phyloP scores from a whole-genome alignment of 1,140 invertebrate species.

The Papilio machaon region DNA sequence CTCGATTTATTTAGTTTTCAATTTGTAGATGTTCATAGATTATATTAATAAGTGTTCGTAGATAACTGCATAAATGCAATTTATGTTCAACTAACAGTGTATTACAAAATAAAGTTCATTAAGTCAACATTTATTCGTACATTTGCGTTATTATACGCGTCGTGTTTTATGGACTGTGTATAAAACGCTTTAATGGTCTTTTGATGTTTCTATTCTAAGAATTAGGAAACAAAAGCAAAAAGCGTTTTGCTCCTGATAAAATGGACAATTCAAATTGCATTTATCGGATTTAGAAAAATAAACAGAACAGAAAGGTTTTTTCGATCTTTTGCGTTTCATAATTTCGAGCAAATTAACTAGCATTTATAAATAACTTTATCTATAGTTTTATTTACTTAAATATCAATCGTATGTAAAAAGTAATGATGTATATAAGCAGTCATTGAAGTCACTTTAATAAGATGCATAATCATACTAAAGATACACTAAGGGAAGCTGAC shows the following conservation, averaged over 20 bases:
- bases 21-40: too few relatives aligned
- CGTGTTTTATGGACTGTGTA: constrained; percentile 31
- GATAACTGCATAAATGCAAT: not conserved
- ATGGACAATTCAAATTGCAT: constrained; percentile 11
- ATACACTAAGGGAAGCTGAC: too few relatives aligned
- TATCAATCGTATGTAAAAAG: too few relatives aligned
- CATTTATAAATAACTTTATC: too few relatives aligned
- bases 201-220: constrained; percentile 37
- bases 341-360: not conserved
- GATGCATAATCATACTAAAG: too few relatives aligned
- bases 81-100: not conserved
- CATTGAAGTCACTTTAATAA: too few relatives aligned
- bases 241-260: not conserved
- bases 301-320: constrained; percentile 19
- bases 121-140: not conserved
- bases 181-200: constrained; percentile 33
- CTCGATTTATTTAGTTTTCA: too few relatives aligned
- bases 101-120: constrained; percentile 13
- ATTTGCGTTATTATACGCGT: constrained; percentile 9
- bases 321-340: not conserved
- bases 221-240: constrained; percentile 11
- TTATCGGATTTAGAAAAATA: constrained; percentile 27
- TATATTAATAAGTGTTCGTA: not conserved
- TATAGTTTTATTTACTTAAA: too few relatives aligned
- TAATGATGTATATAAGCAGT: too few relatives aligned